Evolutionary conservation across 2,797 vertebrate genomes (phyloP), one percentile per base, ranked within the genome.

Genomic region (Carapus acus): DNA sequence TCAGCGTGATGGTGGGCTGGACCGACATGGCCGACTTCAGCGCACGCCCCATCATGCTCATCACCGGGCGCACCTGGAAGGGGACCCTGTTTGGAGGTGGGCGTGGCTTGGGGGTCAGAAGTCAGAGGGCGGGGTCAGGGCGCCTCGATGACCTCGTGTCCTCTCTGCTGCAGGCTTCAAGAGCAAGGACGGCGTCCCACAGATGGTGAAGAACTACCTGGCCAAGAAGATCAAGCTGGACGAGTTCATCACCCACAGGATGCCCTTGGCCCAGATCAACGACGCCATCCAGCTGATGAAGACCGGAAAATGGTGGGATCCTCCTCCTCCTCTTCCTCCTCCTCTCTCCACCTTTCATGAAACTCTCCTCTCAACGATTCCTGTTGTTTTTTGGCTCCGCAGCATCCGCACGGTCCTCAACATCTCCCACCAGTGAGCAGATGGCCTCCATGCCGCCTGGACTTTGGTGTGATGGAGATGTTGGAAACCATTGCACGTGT

Each of bases 41-140:
- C 19, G 87, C 90, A 1, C 85, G 87, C 51, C 94, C 94, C 0
- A 77, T 90, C 77, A 90, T 94, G 66, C 88, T 99, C 1, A 90
- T 97, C 1, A 74, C 86, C 8, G 94, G 94, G 12, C 89, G 93
- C 41, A 93, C 90, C 0, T 97, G 93, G 94, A 97, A 91, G 78
- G 94, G 94, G 22, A 90, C 91, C 0, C 69, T 90, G 0, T 94
- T 97, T 69, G 95, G 95, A 88, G 94, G 95, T 96, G 83, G 83
- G 38, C 27, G 6, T 33, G 6, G 4, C 3, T 4, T 33, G 31
- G 31, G 14, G 31, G 6, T 4, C 31, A 33, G 6, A 7, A 29
- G 6, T 29, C 27, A 29, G 6, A 6, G 11, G 27, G 27, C 27
- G 27, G 11, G 27, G 6, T 29, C 27, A 29, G 38, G 17, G n/a